Evolutionary conservation across 1,140 invertebrate species (phyloP), one percentile per base, ranked within the genome.

Genomic region (Lucilia cuprina): DNA sequence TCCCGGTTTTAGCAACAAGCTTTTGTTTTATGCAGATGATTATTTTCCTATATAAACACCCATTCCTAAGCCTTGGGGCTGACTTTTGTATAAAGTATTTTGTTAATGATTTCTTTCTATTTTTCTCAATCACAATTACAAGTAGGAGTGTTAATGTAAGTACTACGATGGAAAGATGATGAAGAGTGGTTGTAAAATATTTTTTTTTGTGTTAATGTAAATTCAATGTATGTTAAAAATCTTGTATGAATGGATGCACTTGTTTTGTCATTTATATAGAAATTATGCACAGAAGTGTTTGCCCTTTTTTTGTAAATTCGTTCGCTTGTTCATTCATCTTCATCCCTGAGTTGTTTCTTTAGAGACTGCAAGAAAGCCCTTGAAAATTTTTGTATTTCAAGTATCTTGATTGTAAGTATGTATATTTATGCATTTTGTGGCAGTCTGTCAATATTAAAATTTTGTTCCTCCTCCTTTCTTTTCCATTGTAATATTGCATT

Each of bases 221-320:
- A 60, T 14, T 4, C 55, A 14, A 70, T 70, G 65, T 5, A 0
- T 70, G 65, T 4, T 21, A 21, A 10, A 9, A 70, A 21, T n/a
- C 5, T 21, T 70, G n/a, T 21, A 70, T 70, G 65, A 21, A 70
- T 70, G 65, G 10, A 70, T 70, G 65, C 65, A 70, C 65, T 70
- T 70, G 65, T 70, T 19, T 70, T 70, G n/a, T 70, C 65, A 70
- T 70, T 60, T 60, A 17, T 17, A 60, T 13, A 70, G 3, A 70
- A 70, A 70, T 70, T 70, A 70, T 70, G 65, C 65, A 70, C 65
- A 70, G 65, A 70, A 70, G 65, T 70, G 65, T 70, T 70, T 21
- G 65, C n/a, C 65, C 19, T 70, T 70, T 70, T 65, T 65, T n/a
- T n/a, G n/a, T n/a, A n/a, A n/a, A n/a, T 70, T 21, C 19, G n/a